Evolutionary conservation across 1,140 invertebrate genomes (phyloP), one percentile per base, ranked within the genome.

Genomic region (Drosophila elegans): DNA sequence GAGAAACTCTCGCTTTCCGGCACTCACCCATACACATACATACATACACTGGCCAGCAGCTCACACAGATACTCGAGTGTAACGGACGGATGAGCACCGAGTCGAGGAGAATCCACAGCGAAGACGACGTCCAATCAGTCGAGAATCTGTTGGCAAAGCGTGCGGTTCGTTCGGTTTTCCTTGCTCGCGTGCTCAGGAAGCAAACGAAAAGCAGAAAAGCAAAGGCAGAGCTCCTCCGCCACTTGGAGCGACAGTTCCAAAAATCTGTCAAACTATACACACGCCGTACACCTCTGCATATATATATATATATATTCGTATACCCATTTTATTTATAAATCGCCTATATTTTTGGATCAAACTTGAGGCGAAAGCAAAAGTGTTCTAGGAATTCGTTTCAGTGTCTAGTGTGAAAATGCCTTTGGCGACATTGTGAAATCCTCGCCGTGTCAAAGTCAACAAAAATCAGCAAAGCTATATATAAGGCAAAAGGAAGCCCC

Each of bases 191-290:
- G 44, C 21, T 42, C 9, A 45, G 67, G 46, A 71, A 67, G 11
- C 45, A 41, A 27, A 57, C 44, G 46, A 45, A 46, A 74, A 39
- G 25, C 27, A 63, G 9, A 25, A 12, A 61, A 42, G 5, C 51
- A 71, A 36, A 44, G 36, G 57, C 16, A 21, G 16, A 21, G 79
- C 49, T 75, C 46, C 38, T 56, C 71, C 54, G 80, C 72, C 72
- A 68, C 56, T 89, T 78, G 76, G 82, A 88, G 80, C 75, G 80
- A 80, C 67, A 72, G 69, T 89, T 89, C 84, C 84, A 89, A 89
- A 86, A 78, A 62, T 38, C 63, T 59, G 68, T 69, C 74, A 69
- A 77, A 74, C 67, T 71, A 69, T 69, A 71, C 41, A 55, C 25
- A 63, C 46, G 29, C 10, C 32, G 45, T 11, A 49, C 34, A 77